These are phyloP conservation scores for Chamaea fasciata DNA, from an alignment of 2,113 vertebrate species.

Conservation along the genomic window DNA sequence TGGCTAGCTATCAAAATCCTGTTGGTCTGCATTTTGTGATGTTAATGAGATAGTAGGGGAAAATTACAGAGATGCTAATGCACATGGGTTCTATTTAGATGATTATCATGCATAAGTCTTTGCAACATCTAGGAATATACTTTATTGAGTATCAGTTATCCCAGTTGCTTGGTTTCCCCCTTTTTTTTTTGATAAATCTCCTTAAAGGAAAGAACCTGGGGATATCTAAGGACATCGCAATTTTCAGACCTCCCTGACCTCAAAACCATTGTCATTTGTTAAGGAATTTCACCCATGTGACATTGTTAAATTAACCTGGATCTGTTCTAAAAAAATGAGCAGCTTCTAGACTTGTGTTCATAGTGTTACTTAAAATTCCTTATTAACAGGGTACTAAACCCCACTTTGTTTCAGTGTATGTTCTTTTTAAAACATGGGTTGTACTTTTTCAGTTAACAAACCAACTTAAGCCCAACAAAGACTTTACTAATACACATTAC, in stretches of 20 bases:
- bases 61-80: conserved; percentile 3
- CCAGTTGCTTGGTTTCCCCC: background rate
- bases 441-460: background rate
- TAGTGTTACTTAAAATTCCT: background rate
- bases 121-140: background rate
- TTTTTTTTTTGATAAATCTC: background rate
- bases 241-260: background rate
- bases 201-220: background rate
- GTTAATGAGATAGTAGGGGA: background rate
- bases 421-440: background rate
- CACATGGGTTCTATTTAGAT: background rate
- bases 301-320: background rate
- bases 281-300: background rate
- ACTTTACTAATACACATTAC: background rate
- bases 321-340: background rate
- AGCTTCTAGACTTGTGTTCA: background rate
- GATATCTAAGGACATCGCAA: background rate
- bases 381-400: background rate
- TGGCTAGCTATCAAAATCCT: background rate
- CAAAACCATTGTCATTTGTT: background rate
- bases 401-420: background rate
- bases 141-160: background rate
- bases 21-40: background rate
- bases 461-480: background rate
- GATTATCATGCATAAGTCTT: background rate